Percentiles rank a stretch among this genome's conserved stretches.
phyloP scores from a whole-genome alignment of 2,113 vertebrate genomes.

The Oncorhynchus masou region DNA sequence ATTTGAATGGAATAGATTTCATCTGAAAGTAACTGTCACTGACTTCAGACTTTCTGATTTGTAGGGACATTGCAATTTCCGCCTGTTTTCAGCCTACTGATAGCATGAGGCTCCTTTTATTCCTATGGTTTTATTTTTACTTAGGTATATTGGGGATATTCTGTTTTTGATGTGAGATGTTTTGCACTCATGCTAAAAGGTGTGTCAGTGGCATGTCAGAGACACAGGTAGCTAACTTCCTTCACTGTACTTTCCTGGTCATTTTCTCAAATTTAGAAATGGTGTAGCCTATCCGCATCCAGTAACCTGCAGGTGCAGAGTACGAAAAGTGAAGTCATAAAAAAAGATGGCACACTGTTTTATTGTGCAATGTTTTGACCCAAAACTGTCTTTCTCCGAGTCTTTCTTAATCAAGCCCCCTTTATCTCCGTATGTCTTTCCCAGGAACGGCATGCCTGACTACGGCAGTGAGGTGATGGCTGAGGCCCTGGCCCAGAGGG shows the following conservation, averaged over 20 bases:
- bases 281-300: too few relatives aligned
- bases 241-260: background rate
- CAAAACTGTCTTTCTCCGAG: background rate
- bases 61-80: slow-evolving; percentile 73
- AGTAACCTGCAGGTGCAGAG: too few relatives aligned
- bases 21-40: slow-evolving; percentile 59
- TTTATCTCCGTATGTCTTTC: background rate
- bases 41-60: slow-evolving; percentile 45
- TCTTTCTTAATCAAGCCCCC: background rate
- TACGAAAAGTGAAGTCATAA: too few relatives aligned
- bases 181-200: background rate
- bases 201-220: background rate
- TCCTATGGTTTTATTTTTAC: slow-evolving; percentile 16
- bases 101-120: too few relatives aligned
- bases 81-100: slow-evolving; percentile 56
- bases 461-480: slow-evolving; percentile 93
- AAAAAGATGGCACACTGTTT: too few relatives aligned
- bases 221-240: background rate
- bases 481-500: slow-evolving; percentile 92
- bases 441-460: slow-evolving; percentile 90
- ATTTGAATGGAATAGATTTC: slow-evolving; percentile 47
- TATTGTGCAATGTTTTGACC: background rate
- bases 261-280: too few relatives aligned
- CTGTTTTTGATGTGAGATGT: background rate
- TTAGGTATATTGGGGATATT: background rate